Conservation (phyloP, 2,888 invertebrate species). For the Drosophila mimetica region DNA sequence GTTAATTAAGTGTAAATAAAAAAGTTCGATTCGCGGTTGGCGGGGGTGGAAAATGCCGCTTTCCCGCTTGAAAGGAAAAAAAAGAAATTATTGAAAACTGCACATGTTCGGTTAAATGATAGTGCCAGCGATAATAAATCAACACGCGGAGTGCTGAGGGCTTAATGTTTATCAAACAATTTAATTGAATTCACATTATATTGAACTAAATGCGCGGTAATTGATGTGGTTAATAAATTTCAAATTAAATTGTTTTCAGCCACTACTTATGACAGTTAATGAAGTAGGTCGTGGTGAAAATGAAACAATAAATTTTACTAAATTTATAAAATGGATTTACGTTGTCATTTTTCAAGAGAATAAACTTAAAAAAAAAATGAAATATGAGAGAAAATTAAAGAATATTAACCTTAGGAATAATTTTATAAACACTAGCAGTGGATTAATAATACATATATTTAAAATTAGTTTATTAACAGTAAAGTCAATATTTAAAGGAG, state of each 20-base stretch:
- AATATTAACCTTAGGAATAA: too few species aligned
- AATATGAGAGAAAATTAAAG: not conserved
- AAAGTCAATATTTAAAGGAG: too few species aligned
- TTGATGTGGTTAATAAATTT: conserved; percentile 26
- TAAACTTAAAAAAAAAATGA: not conserved
- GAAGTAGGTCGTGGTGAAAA: not conserved
- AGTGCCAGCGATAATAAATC: conserved; percentile 63
- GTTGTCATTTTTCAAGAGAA: not conserved
- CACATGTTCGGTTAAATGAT: conserved; percentile 61
- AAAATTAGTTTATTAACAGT: too few species aligned
- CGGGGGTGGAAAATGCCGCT: conserved; percentile 20
- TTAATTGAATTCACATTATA: conserved; percentile 36
- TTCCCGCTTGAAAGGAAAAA: conserved; percentile 5
- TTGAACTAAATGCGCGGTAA: conserved; percentile 10
- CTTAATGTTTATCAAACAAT: conserved; percentile 25
- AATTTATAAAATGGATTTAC: not conserved
- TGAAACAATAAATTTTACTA: not conserved
- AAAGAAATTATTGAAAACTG: conserved; percentile 51
- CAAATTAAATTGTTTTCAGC: conserved; percentile 40
- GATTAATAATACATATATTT: too few species aligned
- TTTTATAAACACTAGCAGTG: not conserved
- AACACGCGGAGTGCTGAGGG: conserved; percentile 45
- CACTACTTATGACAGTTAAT: conserved; percentile 35
- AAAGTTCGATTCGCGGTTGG: conserved; percentile 11
- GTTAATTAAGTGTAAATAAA: conserved; percentile 77